Evolutionary conservation across 1,140 invertebrate genomes (phyloP).

Genomic region (Trichonephila inaurata): DNA sequence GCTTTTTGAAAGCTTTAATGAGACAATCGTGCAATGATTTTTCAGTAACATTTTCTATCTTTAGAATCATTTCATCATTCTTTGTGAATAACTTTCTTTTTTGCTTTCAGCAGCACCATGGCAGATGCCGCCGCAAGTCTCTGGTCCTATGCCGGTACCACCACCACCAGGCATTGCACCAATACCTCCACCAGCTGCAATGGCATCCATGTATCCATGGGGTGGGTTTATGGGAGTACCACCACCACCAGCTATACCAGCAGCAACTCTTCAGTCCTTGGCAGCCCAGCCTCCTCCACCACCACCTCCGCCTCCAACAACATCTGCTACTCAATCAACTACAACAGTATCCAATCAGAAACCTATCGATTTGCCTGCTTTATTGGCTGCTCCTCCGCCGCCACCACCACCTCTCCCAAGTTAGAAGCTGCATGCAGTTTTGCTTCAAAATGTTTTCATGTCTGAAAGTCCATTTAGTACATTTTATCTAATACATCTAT

Average conservation of each 20-base stretch:
- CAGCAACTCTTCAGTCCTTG: constrained; percentile 52
- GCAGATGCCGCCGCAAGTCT: constrained; percentile 17
- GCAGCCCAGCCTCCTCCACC: constrained; percentile 75
- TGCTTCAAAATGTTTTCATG: neutral
- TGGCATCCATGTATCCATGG: constrained; percentile 73
- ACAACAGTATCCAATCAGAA: neutral
- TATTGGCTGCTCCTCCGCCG: constrained; percentile 60
- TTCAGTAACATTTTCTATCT: neutral
- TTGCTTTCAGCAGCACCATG: constrained; percentile 27
- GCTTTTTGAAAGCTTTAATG: too few species aligned
- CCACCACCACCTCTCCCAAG: constrained; percentile 69
- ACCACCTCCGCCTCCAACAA: constrained; percentile 61
- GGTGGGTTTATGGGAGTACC: constrained; percentile 68
- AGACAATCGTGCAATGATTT: neutral
- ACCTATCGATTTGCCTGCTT: neutral
- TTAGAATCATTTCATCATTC: neutral
- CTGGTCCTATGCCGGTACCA: constrained; percentile 65
- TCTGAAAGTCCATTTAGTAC: neutral
- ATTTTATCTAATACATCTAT: neutral
- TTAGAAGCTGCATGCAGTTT: neutral
- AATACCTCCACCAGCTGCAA: constrained; percentile 59
- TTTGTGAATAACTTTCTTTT: too few species aligned
- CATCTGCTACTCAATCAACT: neutral
- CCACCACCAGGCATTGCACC: constrained; percentile 63
- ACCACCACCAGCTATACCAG: constrained; percentile 43